phyloP scores from a whole-genome alignment of 2,888 invertebrate species.

The Pemphredon lugubris region DNA sequence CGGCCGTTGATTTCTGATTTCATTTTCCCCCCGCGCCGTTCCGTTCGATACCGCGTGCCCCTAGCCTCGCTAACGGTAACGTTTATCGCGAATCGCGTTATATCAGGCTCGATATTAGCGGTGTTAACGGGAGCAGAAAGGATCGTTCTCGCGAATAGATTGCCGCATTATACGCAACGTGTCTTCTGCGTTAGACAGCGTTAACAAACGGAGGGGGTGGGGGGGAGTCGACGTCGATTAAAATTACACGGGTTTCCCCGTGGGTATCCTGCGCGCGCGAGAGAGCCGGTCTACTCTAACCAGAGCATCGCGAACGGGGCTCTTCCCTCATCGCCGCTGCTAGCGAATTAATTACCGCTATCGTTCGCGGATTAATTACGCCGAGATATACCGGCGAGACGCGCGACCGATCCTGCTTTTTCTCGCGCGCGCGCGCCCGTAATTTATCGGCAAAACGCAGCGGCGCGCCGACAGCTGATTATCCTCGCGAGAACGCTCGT shows the following conservation, averaged over 20 bases:
- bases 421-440: constrained; percentile 39
- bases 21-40: too few relatives aligned
- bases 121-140: constrained; percentile 67
- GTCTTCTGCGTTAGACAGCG: constrained; percentile 35
- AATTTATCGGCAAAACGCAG: constrained; percentile 26
- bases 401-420: constrained; percentile 16
- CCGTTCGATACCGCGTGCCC: too few relatives aligned
- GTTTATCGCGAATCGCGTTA: constrained; percentile 36
- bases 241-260: constrained; percentile 30
- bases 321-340: constrained; percentile 49
- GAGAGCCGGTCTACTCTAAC: constrained; percentile 44
- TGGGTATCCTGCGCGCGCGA: neutral
- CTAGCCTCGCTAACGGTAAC: constrained; percentile 42
- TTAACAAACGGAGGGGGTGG: constrained; percentile 50
- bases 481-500: constrained; percentile 4
- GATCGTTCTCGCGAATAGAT: constrained; percentile 45
- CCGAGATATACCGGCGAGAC: constrained; percentile 16
- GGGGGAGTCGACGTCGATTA: constrained; percentile 47
- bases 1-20: too few relatives aligned
- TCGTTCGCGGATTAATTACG: constrained; percentile 42
- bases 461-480: constrained; percentile 16
- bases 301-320: constrained; percentile 53
- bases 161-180: constrained; percentile 9
- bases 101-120: constrained; percentile 37
- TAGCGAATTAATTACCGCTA: constrained; percentile 53